These are phyloP conservation scores for Fregetta grallaria DNA, from an alignment of 2,113 vertebrate species.

Conservation along the genomic window DNA sequence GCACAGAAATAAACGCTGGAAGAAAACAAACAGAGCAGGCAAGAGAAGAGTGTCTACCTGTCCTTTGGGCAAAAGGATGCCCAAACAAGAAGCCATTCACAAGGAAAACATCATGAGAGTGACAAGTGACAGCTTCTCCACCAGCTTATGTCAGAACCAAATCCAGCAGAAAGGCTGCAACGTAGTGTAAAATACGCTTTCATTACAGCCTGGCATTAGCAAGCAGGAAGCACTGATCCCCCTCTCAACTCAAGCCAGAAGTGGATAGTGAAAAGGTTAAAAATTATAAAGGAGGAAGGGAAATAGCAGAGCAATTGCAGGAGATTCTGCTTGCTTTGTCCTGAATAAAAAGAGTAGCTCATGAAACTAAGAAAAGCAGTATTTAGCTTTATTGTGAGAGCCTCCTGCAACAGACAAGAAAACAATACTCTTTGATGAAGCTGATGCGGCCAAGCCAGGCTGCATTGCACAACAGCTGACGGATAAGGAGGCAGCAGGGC, in stretches of 20 bases:
- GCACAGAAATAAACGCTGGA: not conserved
- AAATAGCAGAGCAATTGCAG: not conserved
- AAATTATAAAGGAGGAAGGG: not conserved
- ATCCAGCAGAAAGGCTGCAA: not conserved
- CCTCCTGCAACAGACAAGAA: not conserved
- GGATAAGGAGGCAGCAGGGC: not conserved
- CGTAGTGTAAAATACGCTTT: not conserved
- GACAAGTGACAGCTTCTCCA: conserved; percentile 5
- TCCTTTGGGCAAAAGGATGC: not conserved
- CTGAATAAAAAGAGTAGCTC: not conserved
- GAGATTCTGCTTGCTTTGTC: not conserved
- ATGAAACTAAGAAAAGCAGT: not conserved
- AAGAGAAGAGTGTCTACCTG: not conserved
- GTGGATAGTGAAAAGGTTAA: not conserved
- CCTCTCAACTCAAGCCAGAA: not conserved
- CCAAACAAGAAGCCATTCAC: not conserved
- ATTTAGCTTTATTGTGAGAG: not conserved
- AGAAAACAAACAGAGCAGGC: not conserved
- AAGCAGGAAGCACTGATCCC: not conserved
- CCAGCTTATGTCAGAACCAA: not conserved
- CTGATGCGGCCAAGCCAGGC: not conserved
- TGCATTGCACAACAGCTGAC: not conserved
- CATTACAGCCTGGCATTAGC: not conserved
- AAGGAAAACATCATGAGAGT: not conserved
- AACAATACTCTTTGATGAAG: not conserved